Base-by-base conservation (phyloP, 2,113 vertebrate species). In the Gymnogyps californianus region DNA sequence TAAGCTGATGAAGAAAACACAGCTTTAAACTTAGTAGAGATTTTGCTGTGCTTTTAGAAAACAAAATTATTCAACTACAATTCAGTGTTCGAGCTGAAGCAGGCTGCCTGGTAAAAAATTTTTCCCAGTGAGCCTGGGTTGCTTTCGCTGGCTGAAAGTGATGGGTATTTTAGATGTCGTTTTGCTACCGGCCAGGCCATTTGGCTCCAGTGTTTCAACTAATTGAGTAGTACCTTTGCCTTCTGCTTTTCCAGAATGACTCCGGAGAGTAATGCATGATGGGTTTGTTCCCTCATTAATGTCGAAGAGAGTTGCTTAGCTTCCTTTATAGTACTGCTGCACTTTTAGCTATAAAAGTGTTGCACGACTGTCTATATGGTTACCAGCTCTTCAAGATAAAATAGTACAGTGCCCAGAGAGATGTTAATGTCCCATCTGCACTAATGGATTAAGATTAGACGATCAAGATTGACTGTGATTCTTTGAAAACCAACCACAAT, bases 251-350 rank as follows among this genome's bases (percentile, higher is more conserved):
- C 10, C 40, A 36, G 28, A 12, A 3, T 3, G 22, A 4, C n/a
- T 65, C 36, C 2, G 0, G 36, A 34, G 36, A 44, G 70, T 24
- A 16, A 0, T 0, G 6, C 21, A 2, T 16, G 61, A 28, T 42
- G 34, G 38, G 15, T 51, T 75, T 42, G 11, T 54, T 78, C 15
- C 31, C 9, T 72, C 31, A 0, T 36, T 32, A 20, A 52, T 1
- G 18, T 11, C 38, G 36, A 21, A 14, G 69, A 81, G 47, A 36
- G 18, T 6, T 71, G 65, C 29, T 38, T 12, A n/a, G 58, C 46
- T 64, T 14, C 7, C 5, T n/a, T 29, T 3, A 1, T 5, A 19
- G 28, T 31, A 24, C 65, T 81, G 59, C 72, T 81, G 57, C 49
- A 4, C 66, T 32, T 28, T 0, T 1, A 10, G 8, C 76, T 87